A percentile compares a stretch with the other conserved stretches of the same genome.
phyloP scores from a whole-genome alignment of 2,888 invertebrate genomes.

The Drosophila multiciliata region DNA sequence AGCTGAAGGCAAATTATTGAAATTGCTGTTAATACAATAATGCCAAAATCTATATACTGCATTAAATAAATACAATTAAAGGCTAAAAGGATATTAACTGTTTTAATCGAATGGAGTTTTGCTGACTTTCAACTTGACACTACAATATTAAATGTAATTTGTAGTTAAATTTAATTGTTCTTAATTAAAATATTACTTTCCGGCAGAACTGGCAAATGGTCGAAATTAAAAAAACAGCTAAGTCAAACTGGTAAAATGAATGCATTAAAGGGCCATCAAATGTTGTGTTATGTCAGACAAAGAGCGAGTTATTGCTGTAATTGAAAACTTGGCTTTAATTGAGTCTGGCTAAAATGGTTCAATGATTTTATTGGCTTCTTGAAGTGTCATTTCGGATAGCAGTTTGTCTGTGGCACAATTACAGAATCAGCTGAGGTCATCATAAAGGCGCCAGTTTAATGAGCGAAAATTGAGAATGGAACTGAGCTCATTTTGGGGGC shows the following conservation, averaged over 20 bases:
- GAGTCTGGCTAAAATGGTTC: constrained; percentile 2
- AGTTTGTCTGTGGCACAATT: constrained; percentile 5
- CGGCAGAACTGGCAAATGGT: neutral
- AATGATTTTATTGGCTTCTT: constrained; percentile 15
- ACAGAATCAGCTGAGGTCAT: constrained; percentile 60
- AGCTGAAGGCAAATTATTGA: constrained; percentile 13
- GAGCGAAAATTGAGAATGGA: constrained; percentile 18
- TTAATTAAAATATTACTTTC: neutral
- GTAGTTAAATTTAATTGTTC: neutral
- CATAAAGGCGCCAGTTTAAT: constrained; percentile 66
- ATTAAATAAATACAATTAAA: constrained; percentile 8
- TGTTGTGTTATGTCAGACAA: neutral
- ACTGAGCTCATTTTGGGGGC: constrained; percentile 27
- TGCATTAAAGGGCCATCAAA: neutral
- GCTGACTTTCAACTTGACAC: neutral
- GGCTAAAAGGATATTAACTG: neutral
- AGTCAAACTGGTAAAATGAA: constrained; percentile 4
- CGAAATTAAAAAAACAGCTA: neutral
- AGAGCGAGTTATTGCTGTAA: constrained; percentile 13
- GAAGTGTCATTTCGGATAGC: constrained; percentile 4
- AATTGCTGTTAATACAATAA: constrained; percentile 15
- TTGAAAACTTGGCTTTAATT: constrained; percentile 16
- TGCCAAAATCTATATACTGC: neutral
- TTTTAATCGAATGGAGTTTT: neutral
- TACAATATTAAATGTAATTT: neutral